These are phyloP conservation scores for Lycaena phlaeas DNA, from an alignment of 2,888 invertebrate species.

Conservation along the genomic window DNA sequence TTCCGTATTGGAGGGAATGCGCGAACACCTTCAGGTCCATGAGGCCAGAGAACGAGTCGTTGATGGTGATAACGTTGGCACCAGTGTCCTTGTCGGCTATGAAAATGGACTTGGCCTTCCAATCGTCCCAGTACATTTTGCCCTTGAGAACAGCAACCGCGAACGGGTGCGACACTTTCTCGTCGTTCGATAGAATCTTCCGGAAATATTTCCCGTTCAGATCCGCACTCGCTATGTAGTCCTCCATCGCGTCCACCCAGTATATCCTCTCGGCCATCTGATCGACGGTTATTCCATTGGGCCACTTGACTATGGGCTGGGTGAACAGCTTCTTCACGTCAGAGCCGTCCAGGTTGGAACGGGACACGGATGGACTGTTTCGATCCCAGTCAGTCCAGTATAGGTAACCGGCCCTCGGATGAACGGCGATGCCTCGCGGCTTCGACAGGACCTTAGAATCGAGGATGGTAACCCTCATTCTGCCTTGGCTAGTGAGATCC, in stretches of 20 bases:
- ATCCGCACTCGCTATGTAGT: slow-evolving; percentile 85
- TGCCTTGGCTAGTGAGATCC: slow-evolving; percentile 68
- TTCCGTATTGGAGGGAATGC: slow-evolving; percentile 82
- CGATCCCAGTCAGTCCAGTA: slow-evolving; percentile 94
- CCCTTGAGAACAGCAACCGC: slow-evolving; percentile 90
- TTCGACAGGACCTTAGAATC: slow-evolving; percentile 77
- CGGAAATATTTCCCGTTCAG: slow-evolving; percentile 79
- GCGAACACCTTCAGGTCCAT: slow-evolving; percentile 89
- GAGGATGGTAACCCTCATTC: slow-evolving; percentile 85
- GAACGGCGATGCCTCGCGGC: slow-evolving; percentile 87
- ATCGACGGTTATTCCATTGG: slow-evolving; percentile 90
- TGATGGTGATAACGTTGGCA: slow-evolving; percentile 71
- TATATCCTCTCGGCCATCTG: slow-evolving; percentile 85
- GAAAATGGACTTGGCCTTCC: slow-evolving; percentile 85
- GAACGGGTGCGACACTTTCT: slow-evolving; percentile 85
- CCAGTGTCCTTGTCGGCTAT: slow-evolving; percentile 86
- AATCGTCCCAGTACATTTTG: slow-evolving; percentile 92
- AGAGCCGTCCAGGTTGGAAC: slow-evolving; percentile 85
- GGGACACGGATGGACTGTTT: slow-evolving; percentile 82
- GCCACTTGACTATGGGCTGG: slow-evolving; percentile 83
- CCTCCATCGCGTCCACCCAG: slow-evolving; percentile 89
- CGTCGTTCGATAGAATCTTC: slow-evolving; percentile 76
- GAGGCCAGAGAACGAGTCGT: slow-evolving; percentile 77
- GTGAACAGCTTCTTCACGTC: slow-evolving; percentile 77
- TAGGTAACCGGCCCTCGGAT: slow-evolving; percentile 83